phyloP scores from a whole-genome alignment of 2,888 invertebrate species.

The Acrobasis repandana region DNA sequence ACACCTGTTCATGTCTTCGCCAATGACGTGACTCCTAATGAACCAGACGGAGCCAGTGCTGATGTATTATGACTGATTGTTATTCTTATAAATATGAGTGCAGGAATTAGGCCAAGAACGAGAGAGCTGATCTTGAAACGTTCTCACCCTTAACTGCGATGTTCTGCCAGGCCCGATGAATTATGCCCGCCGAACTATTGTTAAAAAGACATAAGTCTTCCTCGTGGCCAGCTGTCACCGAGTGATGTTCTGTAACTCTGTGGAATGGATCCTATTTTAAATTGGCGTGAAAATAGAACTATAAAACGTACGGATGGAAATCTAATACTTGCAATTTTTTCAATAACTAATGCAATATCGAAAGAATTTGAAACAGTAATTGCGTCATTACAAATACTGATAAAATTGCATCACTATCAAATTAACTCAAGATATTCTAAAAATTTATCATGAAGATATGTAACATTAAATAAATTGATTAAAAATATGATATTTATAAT shows the following conservation, averaged over 20 bases:
- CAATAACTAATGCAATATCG: too few species aligned
- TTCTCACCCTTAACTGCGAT: slow-evolving; percentile 60
- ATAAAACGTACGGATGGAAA: background rate
- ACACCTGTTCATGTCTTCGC: slow-evolving; percentile 44
- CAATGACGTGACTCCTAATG: slow-evolving; percentile 51
- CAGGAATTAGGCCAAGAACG: slow-evolving; percentile 70
- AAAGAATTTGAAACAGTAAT: too few species aligned
- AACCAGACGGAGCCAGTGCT: slow-evolving; percentile 49
- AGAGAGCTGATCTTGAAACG: slow-evolving; percentile 59
- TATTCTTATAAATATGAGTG: slow-evolving; percentile 66
- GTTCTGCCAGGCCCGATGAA: slow-evolving; percentile 61
- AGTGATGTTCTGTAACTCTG: slow-evolving; percentile 19
- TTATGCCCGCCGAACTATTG: slow-evolving; percentile 47
- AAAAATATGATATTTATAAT: too few species aligned
- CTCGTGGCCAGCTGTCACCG: slow-evolving; percentile 27
- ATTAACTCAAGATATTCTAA: too few species aligned
- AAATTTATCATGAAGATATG: too few species aligned
- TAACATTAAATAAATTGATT: too few species aligned
- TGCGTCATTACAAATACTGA: too few species aligned
- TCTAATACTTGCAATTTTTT: background rate
- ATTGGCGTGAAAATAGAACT: slow-evolving; percentile 41
- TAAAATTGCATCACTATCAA: too few species aligned
- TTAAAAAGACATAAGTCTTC: slow-evolving; percentile 51
- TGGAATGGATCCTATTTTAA: slow-evolving; percentile 24
- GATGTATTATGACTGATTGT: slow-evolving; percentile 67